Evolutionary conservation across 1,140 invertebrate genomes (phyloP).

Genomic region (Caenorhabditis latens): DNA sequence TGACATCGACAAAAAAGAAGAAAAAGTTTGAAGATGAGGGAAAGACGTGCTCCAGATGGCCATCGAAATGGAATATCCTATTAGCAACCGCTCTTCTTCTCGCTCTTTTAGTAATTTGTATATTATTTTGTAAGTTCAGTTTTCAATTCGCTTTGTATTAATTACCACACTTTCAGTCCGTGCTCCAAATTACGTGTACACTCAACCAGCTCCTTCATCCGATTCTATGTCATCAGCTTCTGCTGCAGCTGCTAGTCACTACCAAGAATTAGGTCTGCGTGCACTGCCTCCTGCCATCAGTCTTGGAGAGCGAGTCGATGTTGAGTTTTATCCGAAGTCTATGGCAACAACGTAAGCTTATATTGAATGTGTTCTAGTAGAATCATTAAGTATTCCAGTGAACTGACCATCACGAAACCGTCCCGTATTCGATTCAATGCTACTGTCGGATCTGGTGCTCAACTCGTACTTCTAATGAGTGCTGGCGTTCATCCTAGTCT

Average conservation of each 20-base stretch:
- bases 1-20: constrained; percentile 36
- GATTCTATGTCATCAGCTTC: constrained; percentile 25
- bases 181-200: constrained; percentile 57
- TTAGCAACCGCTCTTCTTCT: constrained; percentile 32
- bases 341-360: constrained; percentile 60
- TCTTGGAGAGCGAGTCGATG: constrained; percentile 53
- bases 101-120: constrained; percentile 42
- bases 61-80: constrained; percentile 48
- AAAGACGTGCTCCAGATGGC: neutral
- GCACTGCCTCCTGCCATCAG: constrained; percentile 50
- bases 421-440: constrained; percentile 58
- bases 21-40: constrained; percentile 36
- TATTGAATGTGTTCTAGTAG: neutral
- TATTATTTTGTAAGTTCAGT: constrained; percentile 55
- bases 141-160: neutral
- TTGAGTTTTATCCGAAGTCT: constrained; percentile 54
- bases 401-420: constrained; percentile 38
- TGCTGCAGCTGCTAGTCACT: constrained; percentile 4
- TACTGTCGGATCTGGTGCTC: constrained; percentile 50
- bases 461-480: constrained; percentile 54
- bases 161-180: constrained; percentile 51
- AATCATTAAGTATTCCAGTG: constrained; percentile 1
- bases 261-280: constrained; percentile 26
- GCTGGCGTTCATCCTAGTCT: constrained; percentile 51
- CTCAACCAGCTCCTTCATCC: constrained; percentile 35